These are phyloP conservation scores for Carabus problematicus DNA, from an alignment of 2,888 invertebrate species.

Conservation along the genomic window DNA sequence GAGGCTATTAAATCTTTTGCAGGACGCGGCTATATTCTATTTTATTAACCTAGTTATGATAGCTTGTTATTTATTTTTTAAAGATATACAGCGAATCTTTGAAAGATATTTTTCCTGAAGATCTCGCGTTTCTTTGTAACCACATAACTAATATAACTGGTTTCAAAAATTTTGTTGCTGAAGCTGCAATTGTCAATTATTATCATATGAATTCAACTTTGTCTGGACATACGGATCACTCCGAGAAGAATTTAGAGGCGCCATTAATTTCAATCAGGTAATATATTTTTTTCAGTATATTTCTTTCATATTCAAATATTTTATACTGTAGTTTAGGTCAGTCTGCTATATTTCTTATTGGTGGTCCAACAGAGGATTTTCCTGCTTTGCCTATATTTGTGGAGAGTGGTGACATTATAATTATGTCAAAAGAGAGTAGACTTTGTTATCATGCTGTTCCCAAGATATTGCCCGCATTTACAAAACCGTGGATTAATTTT, in stretches of 20 bases:
- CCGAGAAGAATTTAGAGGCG: constrained; percentile 83
- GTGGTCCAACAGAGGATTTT: constrained; percentile 75
- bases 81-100: constrained; percentile 76
- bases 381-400: constrained; percentile 76
- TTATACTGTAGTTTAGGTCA: constrained; percentile 85
- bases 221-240: constrained; percentile 94
- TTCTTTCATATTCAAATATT: constrained; percentile 4
- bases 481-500: constrained; percentile 62
- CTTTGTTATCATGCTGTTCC: constrained; percentile 95
- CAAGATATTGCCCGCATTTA: constrained; percentile 69
- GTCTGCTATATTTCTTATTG: constrained; percentile 91
- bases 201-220: constrained; percentile 93
- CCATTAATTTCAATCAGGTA: constrained; percentile 92
- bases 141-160: constrained; percentile 69
- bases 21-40: too few species aligned
- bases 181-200: constrained; percentile 97
- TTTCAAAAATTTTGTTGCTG: constrained; percentile 71
- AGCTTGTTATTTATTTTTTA: too few species aligned
- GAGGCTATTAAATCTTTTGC: too few species aligned
- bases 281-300: constrained; percentile 40
- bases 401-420: constrained; percentile 86
- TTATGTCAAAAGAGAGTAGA: constrained; percentile 88
- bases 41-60: too few species aligned
- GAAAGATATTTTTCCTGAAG: constrained; percentile 74
- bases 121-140: constrained; percentile 71